A percentile compares a stretch with the other conserved stretches of the same genome.
Conservation (phyloP, 2,888 invertebrate genomes). For the Oegoconia quadripuncta region DNA sequence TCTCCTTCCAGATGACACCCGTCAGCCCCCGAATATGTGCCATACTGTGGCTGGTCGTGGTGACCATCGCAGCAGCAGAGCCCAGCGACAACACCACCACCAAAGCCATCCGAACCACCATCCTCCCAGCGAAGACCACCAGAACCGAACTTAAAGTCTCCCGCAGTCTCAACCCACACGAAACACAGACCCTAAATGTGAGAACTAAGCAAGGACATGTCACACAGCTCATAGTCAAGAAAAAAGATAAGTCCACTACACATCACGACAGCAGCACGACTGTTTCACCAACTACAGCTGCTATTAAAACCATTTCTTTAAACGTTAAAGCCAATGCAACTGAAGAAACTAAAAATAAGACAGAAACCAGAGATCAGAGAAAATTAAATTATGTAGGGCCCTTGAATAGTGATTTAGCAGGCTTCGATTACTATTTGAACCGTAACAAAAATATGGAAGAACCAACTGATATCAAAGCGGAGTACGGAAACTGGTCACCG, state of each 20-base stretch:
- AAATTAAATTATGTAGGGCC: conserved; percentile 58
- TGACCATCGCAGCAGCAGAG: conserved; percentile 41
- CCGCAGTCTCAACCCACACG: conserved; percentile 86
- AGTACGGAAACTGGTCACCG: conserved; percentile 76
- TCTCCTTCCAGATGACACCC: conserved; percentile 70
- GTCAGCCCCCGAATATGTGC: conserved; percentile 55
- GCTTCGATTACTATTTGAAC: conserved; percentile 70
- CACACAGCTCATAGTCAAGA: conserved; percentile 88
- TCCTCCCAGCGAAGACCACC: conserved; percentile 80
- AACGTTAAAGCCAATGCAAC: conserved; percentile 37
- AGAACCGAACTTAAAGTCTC: conserved; percentile 88
- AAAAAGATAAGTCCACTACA: conserved; percentile 79
- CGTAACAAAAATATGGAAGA: conserved; percentile 63
- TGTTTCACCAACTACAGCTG: conserved; percentile 50
- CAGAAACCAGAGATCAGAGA: conserved; percentile 66
- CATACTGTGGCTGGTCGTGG: conserved; percentile 52
- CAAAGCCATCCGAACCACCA: conserved; percentile 63
- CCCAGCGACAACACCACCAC: conserved; percentile 58
- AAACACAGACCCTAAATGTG: conserved; percentile 87
- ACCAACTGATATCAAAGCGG: conserved; percentile 65
- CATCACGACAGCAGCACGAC: conserved; percentile 40
- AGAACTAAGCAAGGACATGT: conserved; percentile 86
- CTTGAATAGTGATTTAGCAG: conserved; percentile 66
- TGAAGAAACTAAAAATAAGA: conserved; percentile 56
- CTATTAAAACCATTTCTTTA: conserved; percentile 43